Evolutionary conservation across 2,888 invertebrate genomes (phyloP).

Genomic region (Heliconius charithonia): DNA sequence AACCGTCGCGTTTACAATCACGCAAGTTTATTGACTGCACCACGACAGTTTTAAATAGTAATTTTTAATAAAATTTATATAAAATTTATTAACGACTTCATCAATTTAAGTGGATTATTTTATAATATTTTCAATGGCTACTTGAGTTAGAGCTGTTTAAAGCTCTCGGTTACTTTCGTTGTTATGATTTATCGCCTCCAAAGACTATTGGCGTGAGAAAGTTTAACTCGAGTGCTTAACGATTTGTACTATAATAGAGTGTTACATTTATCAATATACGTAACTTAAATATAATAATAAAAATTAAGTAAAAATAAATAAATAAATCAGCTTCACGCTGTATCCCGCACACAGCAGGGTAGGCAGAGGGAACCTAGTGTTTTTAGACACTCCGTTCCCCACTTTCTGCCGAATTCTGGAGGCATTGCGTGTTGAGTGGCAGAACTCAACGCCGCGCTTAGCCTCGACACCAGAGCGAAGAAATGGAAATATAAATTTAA

Average conservation of each 20-base stretch:
- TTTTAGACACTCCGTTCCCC: too few species aligned
- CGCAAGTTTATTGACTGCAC: too few species aligned
- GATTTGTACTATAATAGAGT: background rate
- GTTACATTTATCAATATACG: background rate
- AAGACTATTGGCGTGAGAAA: background rate
- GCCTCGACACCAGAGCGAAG: too few species aligned
- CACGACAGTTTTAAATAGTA: too few species aligned
- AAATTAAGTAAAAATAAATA: background rate
- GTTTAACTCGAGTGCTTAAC: background rate
- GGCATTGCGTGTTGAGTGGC: too few species aligned
- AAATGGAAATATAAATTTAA: too few species aligned
- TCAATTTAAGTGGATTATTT: background rate
- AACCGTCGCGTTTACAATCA: too few species aligned
- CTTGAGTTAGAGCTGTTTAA: background rate
- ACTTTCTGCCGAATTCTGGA: too few species aligned
- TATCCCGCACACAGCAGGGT: too few species aligned
- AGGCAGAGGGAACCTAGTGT: too few species aligned
- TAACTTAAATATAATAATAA: background rate
- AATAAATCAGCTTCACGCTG: too few species aligned
- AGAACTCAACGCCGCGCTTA: too few species aligned
- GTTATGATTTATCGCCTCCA: conserved; percentile 3
- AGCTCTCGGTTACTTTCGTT: background rate
- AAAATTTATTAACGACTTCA: background rate
- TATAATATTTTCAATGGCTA: background rate
- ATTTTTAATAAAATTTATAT: background rate